Evolutionary conservation across 2,888 invertebrate species (phyloP).

Genomic region (Microctonus aethiopoides): DNA sequence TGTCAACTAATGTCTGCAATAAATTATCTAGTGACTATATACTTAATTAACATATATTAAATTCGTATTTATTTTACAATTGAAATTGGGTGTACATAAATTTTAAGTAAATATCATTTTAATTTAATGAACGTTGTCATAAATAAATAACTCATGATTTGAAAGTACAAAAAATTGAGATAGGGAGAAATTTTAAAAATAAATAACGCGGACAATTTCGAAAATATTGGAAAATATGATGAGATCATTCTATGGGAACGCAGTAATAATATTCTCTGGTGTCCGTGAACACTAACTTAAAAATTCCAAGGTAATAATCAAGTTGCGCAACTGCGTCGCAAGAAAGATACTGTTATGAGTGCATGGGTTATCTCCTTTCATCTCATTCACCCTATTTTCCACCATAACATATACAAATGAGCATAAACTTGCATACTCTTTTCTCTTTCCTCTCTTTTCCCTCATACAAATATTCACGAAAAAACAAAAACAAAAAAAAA

Average conservation of each 20-base stretch:
- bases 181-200: no score
- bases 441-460: not conserved
- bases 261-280: not conserved
- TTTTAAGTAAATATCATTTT: no score
- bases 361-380: not conserved
- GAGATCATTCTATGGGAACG: constrained; percentile 4
- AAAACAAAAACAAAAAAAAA: no score
- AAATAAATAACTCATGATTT: no score
- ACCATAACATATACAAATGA: no score
- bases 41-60: not conserved
- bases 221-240: constrained; percentile 2
- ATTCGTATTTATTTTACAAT: no score
- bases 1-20: not conserved
- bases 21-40: not conserved
- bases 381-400: not conserved
- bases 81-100: no score
- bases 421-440: not conserved
- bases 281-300: constrained; percentile 15
- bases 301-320: constrained; percentile 42
- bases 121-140: no score
- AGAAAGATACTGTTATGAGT: not conserved
- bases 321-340: constrained; percentile 36
- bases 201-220: not conserved
- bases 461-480: not conserved
- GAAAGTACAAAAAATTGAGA: no score